Evolutionary conservation across 2,797 vertebrate species (phyloP), one percentile per base, ranked within the genome.

Genomic region (Apogon hyalosoma): DNA sequence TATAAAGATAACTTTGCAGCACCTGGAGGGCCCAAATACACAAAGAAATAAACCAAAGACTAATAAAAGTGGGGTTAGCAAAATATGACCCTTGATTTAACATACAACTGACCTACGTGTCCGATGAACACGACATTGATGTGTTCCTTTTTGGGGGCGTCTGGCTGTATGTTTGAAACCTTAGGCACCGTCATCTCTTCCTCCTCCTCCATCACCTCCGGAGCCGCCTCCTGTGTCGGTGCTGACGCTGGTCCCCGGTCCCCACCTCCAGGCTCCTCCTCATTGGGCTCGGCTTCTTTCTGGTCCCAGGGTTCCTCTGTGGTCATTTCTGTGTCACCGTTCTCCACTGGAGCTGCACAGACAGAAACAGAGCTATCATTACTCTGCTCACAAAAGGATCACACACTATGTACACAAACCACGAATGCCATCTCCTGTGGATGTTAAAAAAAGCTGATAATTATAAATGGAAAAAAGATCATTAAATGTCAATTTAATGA

Each of bases 51-150:
- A 24, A 24, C 21, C 21, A 24, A 24, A 24, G 21, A 24, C 21
- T 4, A 24, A 24, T 24, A 24, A 24, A 24, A 24, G 21, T 24
- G 21, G 2, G 21, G 2, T 24, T 2, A 24, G 21, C 21, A 24
- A 24, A 24, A 24, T 24, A 24, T 24, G 21, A 24, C 2, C 21
- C 21, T 2, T 4, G 2, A 24, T 24, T 24, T 2, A 24, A 24
- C 21, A 24, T 24, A 42, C 1, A 54, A 94, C 98, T 95, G 77
- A 99, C 98, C 98, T 87, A 99, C 98, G 0, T 99, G 98, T n/a
- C 98, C 98, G 53, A 99, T 99, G 92, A 99, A 99, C 39, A 99
- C 98, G 33, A 99, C 98, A 15, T 99, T 99, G 79, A 99, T 95
- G 9, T 99, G 98, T 72, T 99, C 97, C 88, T 97, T 99, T 77